Evolutionary conservation across 2,797 vertebrate species (phyloP), one percentile per base, ranked within the genome.

Genomic region (Malurus splendens): DNA sequence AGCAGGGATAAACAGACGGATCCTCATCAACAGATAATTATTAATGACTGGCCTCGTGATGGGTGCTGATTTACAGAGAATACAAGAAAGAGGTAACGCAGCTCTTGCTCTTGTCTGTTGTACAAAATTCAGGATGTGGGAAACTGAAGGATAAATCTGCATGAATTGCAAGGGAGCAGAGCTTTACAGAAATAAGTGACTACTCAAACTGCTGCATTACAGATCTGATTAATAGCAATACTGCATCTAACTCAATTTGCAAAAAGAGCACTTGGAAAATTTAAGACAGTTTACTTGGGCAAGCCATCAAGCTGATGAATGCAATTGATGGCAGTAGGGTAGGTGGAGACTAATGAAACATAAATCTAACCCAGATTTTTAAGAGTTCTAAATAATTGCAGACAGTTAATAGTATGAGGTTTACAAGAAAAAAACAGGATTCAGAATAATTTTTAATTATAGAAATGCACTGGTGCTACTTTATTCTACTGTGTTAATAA

Each of bases 301-400:
- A 95, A 95, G 86, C 82, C 93, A 96, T 96, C 95, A 94, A 90
- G 62, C 90, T 96, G 95, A 96, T 94, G 87, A 94, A 96, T 95
- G 91, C 83, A 95, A 90, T 41, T n/a, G 48, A 78, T 68, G 85
- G 59, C 61, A 44, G 42, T 64, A 78, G 77, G 67, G 68, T 86
- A 41, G 93, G 76, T 57, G 70, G 41, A 73, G 78, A 72, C 27
- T 72, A 94, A 94, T 90, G 94, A 94, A 94, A 91, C 86, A 79
- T 91, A 94, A 96, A 96, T 89, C 60, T 79, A 86, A 90, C 65
- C 3, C 52, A 93, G 82, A 92, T 86, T 94, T 93, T 79, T 87
- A 79, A 87, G 76, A 18, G 48, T 54, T n/a, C 73, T 85, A 87
- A 84, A 92, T 92, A 94, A 90, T 86, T 90, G 59, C 59, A 82